Conservation (phyloP, 2,888 invertebrate species). For the Idaea dimidiata region DNA sequence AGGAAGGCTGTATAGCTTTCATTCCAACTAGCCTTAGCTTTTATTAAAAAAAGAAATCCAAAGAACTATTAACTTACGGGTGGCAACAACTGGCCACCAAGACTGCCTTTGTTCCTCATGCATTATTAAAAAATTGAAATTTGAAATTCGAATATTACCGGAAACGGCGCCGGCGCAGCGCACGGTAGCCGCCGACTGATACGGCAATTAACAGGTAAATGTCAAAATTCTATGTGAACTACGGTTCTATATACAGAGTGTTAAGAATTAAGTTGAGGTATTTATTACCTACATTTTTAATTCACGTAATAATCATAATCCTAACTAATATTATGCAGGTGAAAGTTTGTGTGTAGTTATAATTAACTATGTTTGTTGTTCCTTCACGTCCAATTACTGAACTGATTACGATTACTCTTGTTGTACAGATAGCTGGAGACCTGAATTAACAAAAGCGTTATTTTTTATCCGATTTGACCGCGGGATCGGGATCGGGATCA, state of each 20-base stretch:
- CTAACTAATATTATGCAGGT: too few species aligned
- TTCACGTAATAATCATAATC: too few species aligned
- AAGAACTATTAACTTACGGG: constrained; percentile 13
- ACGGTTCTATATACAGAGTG: constrained; percentile 45
- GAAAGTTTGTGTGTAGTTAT: too few species aligned
- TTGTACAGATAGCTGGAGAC: too few species aligned
- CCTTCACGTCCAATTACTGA: too few species aligned
- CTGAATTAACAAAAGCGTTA: too few species aligned
- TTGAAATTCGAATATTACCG: constrained; percentile 33
- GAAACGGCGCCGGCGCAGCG: constrained; percentile 56
- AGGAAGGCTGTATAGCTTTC: too few species aligned
- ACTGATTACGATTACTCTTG: too few species aligned
- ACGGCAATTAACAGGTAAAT: constrained; percentile 69
- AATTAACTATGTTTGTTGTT: too few species aligned
- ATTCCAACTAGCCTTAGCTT: too few species aligned
- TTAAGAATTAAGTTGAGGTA: constrained; percentile 5
- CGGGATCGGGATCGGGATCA: too few species aligned
- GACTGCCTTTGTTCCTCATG: constrained; percentile 23
- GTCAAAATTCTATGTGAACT: constrained; percentile 70
- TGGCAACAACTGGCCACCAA: constrained; percentile 23
- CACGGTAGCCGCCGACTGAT: constrained; percentile 69
- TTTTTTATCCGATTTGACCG: too few species aligned
- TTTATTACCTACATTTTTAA: not conserved
- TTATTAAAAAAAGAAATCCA: not conserved
- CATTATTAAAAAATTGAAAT: constrained; percentile 26